A percentile compares a stretch with the other conserved stretches of the same genome.
phyloP scores from a whole-genome alignment of 2,888 invertebrate species.

The Dasypolia templi region DNA sequence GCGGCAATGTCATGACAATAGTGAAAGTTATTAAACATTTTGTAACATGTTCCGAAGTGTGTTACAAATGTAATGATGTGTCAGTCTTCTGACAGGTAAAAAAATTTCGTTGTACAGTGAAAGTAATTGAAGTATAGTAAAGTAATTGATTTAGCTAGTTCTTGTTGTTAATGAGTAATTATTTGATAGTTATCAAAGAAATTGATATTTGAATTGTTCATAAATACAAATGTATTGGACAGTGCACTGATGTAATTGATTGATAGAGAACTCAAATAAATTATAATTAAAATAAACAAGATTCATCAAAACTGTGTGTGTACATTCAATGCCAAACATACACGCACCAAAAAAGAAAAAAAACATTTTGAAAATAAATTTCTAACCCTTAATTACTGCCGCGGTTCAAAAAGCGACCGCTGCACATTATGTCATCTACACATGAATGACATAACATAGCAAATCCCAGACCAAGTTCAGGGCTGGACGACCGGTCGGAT shows the following conservation, averaged over 20 bases:
- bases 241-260: background rate
- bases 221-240: background rate
- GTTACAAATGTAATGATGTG: constrained; percentile 53
- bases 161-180: constrained; percentile 29
- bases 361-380: background rate
- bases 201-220: constrained; percentile 17
- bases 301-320: background rate
- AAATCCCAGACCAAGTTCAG: constrained; percentile 83
- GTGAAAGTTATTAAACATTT: constrained; percentile 66
- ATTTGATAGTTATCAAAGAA: constrained; percentile 38
- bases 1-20: constrained; percentile 64
- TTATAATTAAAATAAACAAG: background rate
- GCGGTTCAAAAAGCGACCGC: constrained; percentile 13
- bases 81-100: constrained; percentile 51
- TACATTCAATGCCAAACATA: background rate
- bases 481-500: constrained; percentile 79
- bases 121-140: constrained; percentile 58
- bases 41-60: constrained; percentile 57
- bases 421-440: constrained; percentile 61
- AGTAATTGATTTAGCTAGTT: constrained; percentile 45
- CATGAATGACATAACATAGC: constrained; percentile 73
- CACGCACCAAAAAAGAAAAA: background rate
- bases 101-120: constrained; percentile 39
- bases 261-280: background rate
- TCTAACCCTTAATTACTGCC: constrained; percentile 6